phyloP scores from a whole-genome alignment of 64 coral and sea anemone genomes.

The Montipora cactus region DNA sequence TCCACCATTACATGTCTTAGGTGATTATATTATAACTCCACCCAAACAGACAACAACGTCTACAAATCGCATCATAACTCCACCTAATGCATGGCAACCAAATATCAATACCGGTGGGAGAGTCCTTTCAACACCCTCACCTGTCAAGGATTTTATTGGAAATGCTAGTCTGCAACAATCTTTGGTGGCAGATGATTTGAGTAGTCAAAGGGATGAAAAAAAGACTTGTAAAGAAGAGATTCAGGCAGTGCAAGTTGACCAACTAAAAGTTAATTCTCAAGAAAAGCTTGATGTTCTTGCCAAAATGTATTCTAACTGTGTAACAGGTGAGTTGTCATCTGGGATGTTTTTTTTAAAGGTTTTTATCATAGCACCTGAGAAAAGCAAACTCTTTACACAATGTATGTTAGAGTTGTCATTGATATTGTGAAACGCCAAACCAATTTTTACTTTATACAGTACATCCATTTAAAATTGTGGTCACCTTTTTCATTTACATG shows the following conservation, averaged over 20 bases:
- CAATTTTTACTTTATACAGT: no score
- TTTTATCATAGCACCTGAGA: neutral
- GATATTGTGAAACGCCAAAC: no score
- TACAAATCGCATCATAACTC: constrained; percentile 54
- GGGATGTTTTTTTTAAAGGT: neutral
- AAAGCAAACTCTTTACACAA: no score
- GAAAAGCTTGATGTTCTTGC: constrained; percentile 69
- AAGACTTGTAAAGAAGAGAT: neutral
- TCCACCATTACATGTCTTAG: constrained; percentile 65
- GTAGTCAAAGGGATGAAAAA: neutral
- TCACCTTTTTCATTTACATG: no score
- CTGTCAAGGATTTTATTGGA: neutral
- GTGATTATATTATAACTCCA: constrained; percentile 77
- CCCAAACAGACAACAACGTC: neutral
- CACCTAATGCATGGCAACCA: constrained; percentile 8
- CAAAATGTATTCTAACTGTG: constrained; percentile 62
- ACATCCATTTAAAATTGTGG: no score
- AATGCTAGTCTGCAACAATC: neutral
- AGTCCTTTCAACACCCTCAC: neutral
- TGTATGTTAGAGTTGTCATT: no score
- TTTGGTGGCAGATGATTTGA: neutral
- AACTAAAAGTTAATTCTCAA: constrained; percentile 62
- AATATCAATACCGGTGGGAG: neutral
- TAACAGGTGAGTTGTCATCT: constrained; percentile 7
- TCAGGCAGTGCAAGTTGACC: constrained; percentile 35